phyloP scores from a whole-genome alignment of 2,888 invertebrate species.

The Oithona nana region DNA sequence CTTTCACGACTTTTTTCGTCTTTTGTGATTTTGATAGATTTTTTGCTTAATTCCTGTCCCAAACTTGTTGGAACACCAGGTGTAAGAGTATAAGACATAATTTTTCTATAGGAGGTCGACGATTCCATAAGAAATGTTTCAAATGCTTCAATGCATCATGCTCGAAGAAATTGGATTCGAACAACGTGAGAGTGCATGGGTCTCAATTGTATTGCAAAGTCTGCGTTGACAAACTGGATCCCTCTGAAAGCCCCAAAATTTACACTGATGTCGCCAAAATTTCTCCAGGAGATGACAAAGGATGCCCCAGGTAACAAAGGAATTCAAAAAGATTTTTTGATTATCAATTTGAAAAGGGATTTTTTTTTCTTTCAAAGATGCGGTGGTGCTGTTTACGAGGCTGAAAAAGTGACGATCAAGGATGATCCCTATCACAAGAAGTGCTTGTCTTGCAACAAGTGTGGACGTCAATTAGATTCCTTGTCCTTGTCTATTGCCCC shows the following conservation, averaged over 20 bases:
- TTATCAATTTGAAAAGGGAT: not conserved
- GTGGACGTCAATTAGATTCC: slow-evolving; percentile 70
- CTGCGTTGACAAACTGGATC: slow-evolving; percentile 9
- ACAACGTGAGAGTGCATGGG: slow-evolving; percentile 7
- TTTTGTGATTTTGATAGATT: too few relatives aligned
- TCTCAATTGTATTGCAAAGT: not conserved
- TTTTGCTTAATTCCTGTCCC: not conserved
- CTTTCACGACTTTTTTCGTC: too few relatives aligned
- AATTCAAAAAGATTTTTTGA: not conserved
- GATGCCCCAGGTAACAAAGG: slow-evolving; percentile 9
- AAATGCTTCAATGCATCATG: slow-evolving; percentile 10
- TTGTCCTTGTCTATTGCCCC: slow-evolving; percentile 52
- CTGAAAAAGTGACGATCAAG: slow-evolving; percentile 67
- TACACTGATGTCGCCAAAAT: slow-evolving; percentile 14
- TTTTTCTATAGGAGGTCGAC: slow-evolving; percentile 12
- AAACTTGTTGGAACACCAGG: not conserved
- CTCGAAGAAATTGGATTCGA: slow-evolving; percentile 11
- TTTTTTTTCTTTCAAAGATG: slow-evolving; percentile 42
- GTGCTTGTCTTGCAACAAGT: slow-evolving; percentile 79
- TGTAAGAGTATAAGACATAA: not conserved
- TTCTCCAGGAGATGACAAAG: slow-evolving; percentile 12
- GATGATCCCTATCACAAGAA: slow-evolving; percentile 52
- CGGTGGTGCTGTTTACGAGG: slow-evolving; percentile 70
- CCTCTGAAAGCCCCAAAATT: slow-evolving; percentile 12
- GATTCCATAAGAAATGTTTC: slow-evolving; percentile 14